phyloP scores from a whole-genome alignment of 2,113 vertebrate species.

The Tricholaema leucomelas region DNA sequence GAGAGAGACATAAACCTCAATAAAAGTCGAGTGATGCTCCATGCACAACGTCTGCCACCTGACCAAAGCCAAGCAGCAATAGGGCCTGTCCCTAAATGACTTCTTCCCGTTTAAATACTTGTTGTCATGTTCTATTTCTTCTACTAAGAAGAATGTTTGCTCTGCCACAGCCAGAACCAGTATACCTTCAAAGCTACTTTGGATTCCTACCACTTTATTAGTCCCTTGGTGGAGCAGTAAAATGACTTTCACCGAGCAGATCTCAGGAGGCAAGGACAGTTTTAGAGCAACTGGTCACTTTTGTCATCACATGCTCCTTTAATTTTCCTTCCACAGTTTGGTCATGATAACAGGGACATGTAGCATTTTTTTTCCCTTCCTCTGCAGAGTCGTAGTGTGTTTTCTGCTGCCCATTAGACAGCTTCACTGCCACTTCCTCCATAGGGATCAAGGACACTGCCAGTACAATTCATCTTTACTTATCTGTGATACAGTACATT shows the following conservation, averaged over 20 bases:
- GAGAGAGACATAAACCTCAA: not conserved
- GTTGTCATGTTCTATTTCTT: not conserved
- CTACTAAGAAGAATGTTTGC: not conserved
- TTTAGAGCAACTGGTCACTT: not conserved
- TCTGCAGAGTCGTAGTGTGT: rapidly evolving
- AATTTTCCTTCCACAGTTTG: not conserved
- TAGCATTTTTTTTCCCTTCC: not conserved
- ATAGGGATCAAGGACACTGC: not conserved
- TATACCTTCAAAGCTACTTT: not conserved
- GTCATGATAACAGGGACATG: not conserved
- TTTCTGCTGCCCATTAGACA: not conserved
- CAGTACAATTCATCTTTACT: not conserved
- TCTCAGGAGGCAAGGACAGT: not conserved
- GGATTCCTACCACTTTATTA: not conserved
- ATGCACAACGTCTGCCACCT: not conserved
- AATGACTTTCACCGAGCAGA: not conserved
- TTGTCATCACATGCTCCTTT: not conserved
- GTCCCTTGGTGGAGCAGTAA: not conserved
- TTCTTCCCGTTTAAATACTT: not conserved
- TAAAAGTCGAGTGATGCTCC: no score
- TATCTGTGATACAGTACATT: not conserved
- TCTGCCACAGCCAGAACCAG: not conserved
- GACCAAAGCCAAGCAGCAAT: not conserved
- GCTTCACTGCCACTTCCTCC: not conserved
- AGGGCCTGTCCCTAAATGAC: no score